A percentile compares a stretch with the other conserved stretches of the same genome.
Evolutionary conservation across 2,888 invertebrate species (phyloP).

Genomic region (Syritta pipiens): DNA sequence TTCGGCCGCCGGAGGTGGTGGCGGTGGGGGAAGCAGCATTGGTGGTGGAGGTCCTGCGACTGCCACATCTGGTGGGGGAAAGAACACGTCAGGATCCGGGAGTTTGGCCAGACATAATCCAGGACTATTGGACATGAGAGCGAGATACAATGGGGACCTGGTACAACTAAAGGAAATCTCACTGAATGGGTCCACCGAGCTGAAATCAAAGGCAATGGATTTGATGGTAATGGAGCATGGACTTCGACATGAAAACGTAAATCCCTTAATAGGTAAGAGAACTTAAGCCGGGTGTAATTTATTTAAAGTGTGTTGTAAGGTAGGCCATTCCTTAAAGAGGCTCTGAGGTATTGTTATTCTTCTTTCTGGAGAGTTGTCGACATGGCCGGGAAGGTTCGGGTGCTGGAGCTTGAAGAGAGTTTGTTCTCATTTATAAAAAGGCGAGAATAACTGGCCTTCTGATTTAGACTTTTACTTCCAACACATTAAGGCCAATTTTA

Average conservation of each 20-base stretch:
- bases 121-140: conserved; percentile 84
- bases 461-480: too few relatives aligned
- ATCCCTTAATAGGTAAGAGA: conserved; percentile 87
- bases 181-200: conserved; percentile 83
- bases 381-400: too few relatives aligned
- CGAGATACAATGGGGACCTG: conserved; percentile 93
- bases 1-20: conserved; percentile 73
- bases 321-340: too few relatives aligned
- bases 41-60: conserved; percentile 23
- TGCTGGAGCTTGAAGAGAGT: too few relatives aligned
- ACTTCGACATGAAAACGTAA: conserved; percentile 93
- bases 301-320: conserved; percentile 12
- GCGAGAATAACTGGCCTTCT: too few relatives aligned
- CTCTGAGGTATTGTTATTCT: too few relatives aligned
- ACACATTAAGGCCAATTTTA: too few relatives aligned
- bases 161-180: conserved; percentile 92
- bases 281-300: not conserved
- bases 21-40: conserved; percentile 22
- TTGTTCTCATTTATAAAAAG: too few relatives aligned
- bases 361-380: too few relatives aligned
- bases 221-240: conserved; percentile 89
- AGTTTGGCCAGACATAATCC: conserved; percentile 83
- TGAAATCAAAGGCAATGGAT: conserved; percentile 90
- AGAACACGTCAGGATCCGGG: conserved; percentile 77
- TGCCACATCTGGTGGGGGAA: conserved; percentile 73